Conservation (phyloP, 2,113 vertebrate genomes). For the Plotosus lineatus region DNA sequence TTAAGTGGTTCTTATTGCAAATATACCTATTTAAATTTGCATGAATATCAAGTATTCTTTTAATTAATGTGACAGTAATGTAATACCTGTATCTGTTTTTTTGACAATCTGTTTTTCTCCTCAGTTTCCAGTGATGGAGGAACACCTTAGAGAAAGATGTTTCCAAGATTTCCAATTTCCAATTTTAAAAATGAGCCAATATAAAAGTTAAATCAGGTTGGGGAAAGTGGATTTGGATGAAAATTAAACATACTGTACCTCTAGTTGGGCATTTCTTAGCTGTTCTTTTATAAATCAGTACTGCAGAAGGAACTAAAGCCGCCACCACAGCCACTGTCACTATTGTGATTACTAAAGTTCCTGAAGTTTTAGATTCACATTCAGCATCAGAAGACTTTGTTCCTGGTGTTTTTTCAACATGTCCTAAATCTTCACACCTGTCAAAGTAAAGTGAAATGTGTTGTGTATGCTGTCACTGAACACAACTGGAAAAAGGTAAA, state of each 20-base stretch:
- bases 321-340: no score
- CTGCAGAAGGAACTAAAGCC: neutral
- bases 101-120: neutral
- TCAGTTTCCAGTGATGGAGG: neutral
- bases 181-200: neutral
- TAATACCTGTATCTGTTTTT: neutral
- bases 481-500: neutral
- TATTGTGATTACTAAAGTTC: neutral
- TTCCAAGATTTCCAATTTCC: neutral
- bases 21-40: neutral
- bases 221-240: neutral
- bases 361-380: slow-evolving; percentile 1
- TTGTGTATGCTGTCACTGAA: neutral
- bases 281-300: neutral
- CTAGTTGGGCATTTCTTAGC: no score
- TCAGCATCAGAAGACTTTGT: slow-evolving; percentile 29
- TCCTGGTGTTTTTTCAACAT: slow-evolving; percentile 34
- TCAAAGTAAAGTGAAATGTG: neutral
- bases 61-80: neutral
- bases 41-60: neutral
- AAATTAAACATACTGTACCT: neutral
- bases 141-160: neutral
- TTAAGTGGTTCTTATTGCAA: neutral
- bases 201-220: neutral
- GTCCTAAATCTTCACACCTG: slow-evolving; percentile 38